These are phyloP conservation scores for Phoeniculus purpureus DNA, from an alignment of 2,797 vertebrate species.

Conservation along the genomic window DNA sequence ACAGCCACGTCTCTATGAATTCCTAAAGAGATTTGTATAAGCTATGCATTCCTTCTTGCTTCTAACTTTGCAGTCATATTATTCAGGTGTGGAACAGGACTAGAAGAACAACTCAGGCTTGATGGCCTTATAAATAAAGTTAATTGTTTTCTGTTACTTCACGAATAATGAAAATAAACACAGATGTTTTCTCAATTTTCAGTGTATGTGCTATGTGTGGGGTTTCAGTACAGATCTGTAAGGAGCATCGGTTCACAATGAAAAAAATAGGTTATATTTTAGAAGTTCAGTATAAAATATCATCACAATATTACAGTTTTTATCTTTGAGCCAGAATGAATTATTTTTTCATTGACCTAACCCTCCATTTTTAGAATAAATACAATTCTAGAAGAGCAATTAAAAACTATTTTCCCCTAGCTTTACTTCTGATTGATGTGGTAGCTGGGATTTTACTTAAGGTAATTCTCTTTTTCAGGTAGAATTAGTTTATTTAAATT, in stretches of 20 bases:
- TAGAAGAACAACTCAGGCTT: not conserved
- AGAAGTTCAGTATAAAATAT: not conserved
- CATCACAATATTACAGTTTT: not conserved
- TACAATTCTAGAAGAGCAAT: not conserved
- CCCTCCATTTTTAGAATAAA: not conserved
- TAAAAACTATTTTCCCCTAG: not conserved
- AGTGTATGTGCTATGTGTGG: fast-evolving
- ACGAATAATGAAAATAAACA: not conserved
- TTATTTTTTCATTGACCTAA: not conserved
- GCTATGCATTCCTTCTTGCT: not conserved
- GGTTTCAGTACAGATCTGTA: not conserved
- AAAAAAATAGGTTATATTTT: not conserved
- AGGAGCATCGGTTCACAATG: not conserved
- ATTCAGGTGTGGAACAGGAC: not conserved
- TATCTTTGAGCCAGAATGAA: not conserved
- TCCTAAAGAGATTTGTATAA: not conserved
- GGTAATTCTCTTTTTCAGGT: not conserved
- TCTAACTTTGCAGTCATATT: not conserved
- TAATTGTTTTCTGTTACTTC: not conserved
- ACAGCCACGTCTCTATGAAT: not conserved
- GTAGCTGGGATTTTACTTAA: not conserved
- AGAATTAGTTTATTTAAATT: conserved; percentile 6
- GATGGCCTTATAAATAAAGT: not conserved
- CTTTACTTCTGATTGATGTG: not conserved
- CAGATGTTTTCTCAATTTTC: not conserved